A percentile compares a stretch with the other conserved stretches of the same genome.
Conservation (phyloP, 1,140 invertebrate species). For the Eulimnadia texana region DNA sequence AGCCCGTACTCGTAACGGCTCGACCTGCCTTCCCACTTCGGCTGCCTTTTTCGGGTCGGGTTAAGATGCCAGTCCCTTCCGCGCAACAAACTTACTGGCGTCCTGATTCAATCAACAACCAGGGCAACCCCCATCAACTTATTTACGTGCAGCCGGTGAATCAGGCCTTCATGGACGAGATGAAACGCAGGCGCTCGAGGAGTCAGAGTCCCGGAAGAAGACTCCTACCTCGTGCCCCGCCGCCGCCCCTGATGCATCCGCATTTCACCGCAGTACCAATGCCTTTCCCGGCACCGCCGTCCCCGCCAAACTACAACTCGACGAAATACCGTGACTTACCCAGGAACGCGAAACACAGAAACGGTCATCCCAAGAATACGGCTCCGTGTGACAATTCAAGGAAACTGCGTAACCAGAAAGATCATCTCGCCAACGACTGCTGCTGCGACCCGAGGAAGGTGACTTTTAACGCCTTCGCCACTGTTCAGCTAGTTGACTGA, state of each 20-base stretch:
- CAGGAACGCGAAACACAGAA: not conserved
- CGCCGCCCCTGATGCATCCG: not conserved
- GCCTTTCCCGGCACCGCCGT: not conserved
- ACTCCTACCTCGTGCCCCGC: not conserved
- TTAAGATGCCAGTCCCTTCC: no score
- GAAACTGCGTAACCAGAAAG: not conserved
- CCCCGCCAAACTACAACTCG: not conserved
- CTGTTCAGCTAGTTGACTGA: slow-evolving; percentile 15
- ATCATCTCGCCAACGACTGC: not conserved
- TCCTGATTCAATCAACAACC: no score
- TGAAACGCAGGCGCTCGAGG: not conserved
- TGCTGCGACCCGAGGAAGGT: slow-evolving; percentile 9
- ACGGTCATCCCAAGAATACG: not conserved
- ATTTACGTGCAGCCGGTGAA: not conserved
- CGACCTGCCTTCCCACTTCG: not conserved
- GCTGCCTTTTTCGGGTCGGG: no score
- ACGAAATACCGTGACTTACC: not conserved
- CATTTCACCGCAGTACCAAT: not conserved
- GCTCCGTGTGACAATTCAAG: no score
- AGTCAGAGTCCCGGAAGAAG: slow-evolving; percentile 3
- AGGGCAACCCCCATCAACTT: not conserved
- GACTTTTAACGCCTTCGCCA: slow-evolving; percentile 18
- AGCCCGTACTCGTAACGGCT: not conserved
- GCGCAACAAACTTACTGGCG: no score
- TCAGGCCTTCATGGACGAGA: not conserved